Evolutionary conservation across 2,797 vertebrate species (phyloP), one percentile per base, ranked within the genome.

Genomic region (Mionectes olivaceus): DNA sequence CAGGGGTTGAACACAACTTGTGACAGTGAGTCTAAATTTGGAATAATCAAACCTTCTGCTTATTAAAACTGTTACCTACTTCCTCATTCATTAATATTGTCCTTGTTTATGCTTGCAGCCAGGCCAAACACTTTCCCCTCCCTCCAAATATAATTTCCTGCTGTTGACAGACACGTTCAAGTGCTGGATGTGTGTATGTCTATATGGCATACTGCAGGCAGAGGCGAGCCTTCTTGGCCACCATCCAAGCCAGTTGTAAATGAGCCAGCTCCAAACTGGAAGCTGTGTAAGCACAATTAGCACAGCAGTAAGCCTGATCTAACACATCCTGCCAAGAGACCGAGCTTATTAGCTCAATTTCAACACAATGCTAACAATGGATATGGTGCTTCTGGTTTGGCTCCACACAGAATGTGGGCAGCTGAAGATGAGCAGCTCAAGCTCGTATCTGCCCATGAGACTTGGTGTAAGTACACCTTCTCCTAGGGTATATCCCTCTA

Each of bases 251-350:
- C 95, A 95, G 93, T 90, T 95, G 95, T 95, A 96, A 96, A 96
- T 64, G 93, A 96, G 96, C 96, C 96, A 96, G 95, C 94, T 96
- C 90, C 91, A 94, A 96, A 95, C 96, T 91, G 95, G 90, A 96
- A 96, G 95, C 96, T 94, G 94, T 95, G 94, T 91, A 96, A 95
- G 96, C 96, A 96, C 94, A 96, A 96, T 96, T 94, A 96, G 91
- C 95, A 91, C 95, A 96, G 95, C 94, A 93, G 96, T 91, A 96
- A 93, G 93, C 91, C 86, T 94, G 88, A 96, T 95, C 96, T 94
- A 95, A 94, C 83, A 84, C 85, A 96, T 57, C 67, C 94, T 95
- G 93, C 94, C 93, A 94, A 90, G 91, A 95, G 91, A 94, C 90
- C 2, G 17, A 96, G 93, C 83, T 95, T 93, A 96, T 94, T 95